These are phyloP conservation scores for Andrena trimmerana DNA, from an alignment of 2,888 invertebrate species.

Conservation along the genomic window DNA sequence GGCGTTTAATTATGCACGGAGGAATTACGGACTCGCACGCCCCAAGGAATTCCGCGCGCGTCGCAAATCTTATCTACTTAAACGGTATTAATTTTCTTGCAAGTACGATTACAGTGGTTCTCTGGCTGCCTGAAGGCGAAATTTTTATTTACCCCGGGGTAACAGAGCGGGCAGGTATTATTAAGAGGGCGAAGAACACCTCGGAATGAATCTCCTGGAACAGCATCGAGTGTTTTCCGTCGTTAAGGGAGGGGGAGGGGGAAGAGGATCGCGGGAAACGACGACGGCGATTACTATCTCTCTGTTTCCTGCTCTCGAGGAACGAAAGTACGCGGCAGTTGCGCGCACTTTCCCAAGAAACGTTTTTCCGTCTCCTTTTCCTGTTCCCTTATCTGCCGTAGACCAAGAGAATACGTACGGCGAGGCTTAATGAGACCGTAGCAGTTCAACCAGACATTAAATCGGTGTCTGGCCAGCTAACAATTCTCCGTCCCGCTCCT, in stretches of 20 bases:
- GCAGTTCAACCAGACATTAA: constrained; percentile 74
- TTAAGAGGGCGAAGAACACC: constrained; percentile 29
- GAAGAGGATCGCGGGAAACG: constrained; percentile 45
- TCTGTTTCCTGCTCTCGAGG: constrained; percentile 67
- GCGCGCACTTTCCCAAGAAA: constrained; percentile 67
- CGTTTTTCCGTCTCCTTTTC: constrained; percentile 62
- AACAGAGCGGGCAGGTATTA: constrained; percentile 2
- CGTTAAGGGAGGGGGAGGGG: constrained; percentile 54
- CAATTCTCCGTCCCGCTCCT: constrained; percentile 58
- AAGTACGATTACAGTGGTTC: background rate
- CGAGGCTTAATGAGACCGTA: constrained; percentile 74
- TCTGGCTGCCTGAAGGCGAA: background rate
- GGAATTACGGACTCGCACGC: background rate
- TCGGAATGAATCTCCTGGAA: constrained; percentile 62
- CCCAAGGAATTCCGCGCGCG: constrained; percentile 18
- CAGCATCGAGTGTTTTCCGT: constrained; percentile 68
- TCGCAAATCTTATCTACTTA: constrained; percentile 24
- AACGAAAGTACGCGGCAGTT: constrained; percentile 60
- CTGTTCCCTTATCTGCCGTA: constrained; percentile 59
- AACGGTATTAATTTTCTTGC: constrained; percentile 48
- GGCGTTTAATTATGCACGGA: constrained; percentile 30
- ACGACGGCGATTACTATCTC: constrained; percentile 72
- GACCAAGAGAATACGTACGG: constrained; percentile 63
- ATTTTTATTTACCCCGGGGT: constrained; percentile 47
- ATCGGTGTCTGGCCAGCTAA: constrained; percentile 72